These are phyloP conservation scores for Planiliza haematocheilus DNA, from an alignment of 2,113 vertebrate species.

Conservation along the genomic window DNA sequence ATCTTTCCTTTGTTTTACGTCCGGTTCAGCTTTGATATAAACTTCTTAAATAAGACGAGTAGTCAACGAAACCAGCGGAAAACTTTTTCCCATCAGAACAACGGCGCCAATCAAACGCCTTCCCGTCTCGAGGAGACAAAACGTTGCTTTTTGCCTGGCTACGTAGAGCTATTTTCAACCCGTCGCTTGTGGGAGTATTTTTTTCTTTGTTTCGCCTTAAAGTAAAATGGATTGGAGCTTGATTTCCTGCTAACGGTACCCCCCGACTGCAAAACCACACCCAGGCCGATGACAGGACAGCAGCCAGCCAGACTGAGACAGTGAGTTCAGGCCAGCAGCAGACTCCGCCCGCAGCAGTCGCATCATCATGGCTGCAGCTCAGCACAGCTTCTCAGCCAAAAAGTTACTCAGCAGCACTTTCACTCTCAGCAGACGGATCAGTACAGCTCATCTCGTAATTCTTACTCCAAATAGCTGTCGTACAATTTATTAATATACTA, in stretches of 20 bases:
- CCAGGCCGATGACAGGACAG: slow-evolving; percentile 83
- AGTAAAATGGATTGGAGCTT: slow-evolving; percentile 63
- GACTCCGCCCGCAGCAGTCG: slow-evolving; percentile 75
- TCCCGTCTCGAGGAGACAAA: slow-evolving; percentile 30
- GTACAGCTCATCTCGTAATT: neutral
- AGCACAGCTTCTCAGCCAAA: neutral
- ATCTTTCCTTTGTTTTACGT: slow-evolving; percentile 71
- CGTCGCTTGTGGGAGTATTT: slow-evolving; percentile 1
- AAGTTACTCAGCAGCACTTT: neutral
- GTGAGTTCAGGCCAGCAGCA: slow-evolving; percentile 42
- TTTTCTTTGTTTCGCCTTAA: slow-evolving; percentile 73
- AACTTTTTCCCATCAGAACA: slow-evolving; percentile 84
- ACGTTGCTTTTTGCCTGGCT: slow-evolving; percentile 12
- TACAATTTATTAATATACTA: no score
- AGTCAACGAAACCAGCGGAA: slow-evolving; percentile 64
- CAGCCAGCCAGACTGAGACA: slow-evolving; percentile 55
- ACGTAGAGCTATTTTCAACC: slow-evolving; percentile 24
- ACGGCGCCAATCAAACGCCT: slow-evolving; percentile 67
- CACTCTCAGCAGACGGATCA: neutral
- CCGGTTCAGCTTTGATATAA: slow-evolving; percentile 25
- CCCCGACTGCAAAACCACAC: slow-evolving; percentile 87
- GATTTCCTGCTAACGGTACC: slow-evolving; percentile 88
- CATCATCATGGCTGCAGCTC: slow-evolving; percentile 63
- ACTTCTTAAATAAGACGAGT: slow-evolving; percentile 54
- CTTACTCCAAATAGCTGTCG: no score